phyloP scores from a whole-genome alignment of 2,113 vertebrate genomes.

The Hassar affinis region DNA sequence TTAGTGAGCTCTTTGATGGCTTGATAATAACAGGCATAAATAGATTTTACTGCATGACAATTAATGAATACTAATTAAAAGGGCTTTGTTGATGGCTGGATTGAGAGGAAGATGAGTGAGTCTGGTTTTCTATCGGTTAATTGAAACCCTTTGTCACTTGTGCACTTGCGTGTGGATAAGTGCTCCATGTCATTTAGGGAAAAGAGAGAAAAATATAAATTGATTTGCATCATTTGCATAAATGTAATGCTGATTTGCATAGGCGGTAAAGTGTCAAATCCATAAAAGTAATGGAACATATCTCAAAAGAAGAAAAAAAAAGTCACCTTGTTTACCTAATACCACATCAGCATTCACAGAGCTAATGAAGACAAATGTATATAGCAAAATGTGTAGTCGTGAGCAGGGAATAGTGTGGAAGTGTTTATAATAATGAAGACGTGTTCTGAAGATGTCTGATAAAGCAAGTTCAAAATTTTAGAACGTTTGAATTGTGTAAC shows the following conservation, averaged over 20 bases:
- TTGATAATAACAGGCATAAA: slow-evolving; percentile 66
- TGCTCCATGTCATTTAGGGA: slow-evolving; percentile 45
- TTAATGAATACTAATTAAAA: slow-evolving; percentile 78
- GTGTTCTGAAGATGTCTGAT: neutral
- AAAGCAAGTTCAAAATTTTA: neutral
- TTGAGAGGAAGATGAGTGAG: slow-evolving; percentile 55
- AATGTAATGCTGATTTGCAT: slow-evolving; percentile 43
- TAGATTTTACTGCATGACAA: slow-evolving; percentile 62
- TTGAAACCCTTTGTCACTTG: slow-evolving; percentile 59
- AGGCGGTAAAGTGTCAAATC: slow-evolving; percentile 26
- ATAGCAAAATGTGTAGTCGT: neutral
- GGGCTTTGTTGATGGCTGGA: slow-evolving; percentile 70
- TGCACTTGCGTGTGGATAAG: slow-evolving; percentile 52
- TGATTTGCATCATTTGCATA: slow-evolving; percentile 55
- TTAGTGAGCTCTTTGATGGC: slow-evolving; percentile 73
- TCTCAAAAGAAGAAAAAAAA: slow-evolving; percentile 16
- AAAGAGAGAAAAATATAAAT: slow-evolving; percentile 47
- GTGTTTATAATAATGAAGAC: neutral
- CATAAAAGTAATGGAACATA: slow-evolving; percentile 6
- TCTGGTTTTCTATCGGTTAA: slow-evolving; percentile 53
- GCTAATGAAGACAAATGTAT: neutral
- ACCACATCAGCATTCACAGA: neutral
- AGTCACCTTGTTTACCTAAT: neutral
- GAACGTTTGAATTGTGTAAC: neutral
- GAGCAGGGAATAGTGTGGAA: neutral